Conservation (phyloP, 2,113 vertebrate genomes). For the Pleuronectes platessa region DNA sequence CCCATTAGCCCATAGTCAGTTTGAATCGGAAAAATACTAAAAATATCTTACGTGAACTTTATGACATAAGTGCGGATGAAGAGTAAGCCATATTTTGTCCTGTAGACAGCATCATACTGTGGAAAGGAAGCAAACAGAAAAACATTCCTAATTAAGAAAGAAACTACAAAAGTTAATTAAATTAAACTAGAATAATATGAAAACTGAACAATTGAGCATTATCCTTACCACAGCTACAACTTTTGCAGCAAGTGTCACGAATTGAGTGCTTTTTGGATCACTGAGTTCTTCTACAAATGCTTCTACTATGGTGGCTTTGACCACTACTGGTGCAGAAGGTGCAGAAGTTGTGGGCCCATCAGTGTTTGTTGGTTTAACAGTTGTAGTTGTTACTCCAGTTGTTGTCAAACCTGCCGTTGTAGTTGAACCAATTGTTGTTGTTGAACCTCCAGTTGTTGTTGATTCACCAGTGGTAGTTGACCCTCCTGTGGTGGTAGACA, state of each 20-base stretch:
- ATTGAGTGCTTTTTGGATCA: neutral
- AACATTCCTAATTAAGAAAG: neutral
- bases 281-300: neutral
- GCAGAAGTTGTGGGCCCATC: neutral
- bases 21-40: neutral
- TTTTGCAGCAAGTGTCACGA: neutral
- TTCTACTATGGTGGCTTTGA: neutral
- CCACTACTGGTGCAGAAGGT: neutral
- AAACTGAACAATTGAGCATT: neutral
- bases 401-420: neutral
- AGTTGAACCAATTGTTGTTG: neutral
- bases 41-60: neutral
- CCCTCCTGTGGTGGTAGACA: neutral
- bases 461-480: neutral
- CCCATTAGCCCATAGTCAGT: neutral
- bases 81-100: neutral
- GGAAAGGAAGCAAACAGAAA: neutral
- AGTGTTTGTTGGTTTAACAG: neutral
- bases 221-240: neutral
- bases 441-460: neutral
- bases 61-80: neutral
- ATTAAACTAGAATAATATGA: no score
- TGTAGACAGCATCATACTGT: neutral
- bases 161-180: neutral
- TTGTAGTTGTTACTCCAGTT: neutral